Conservation (phyloP, 2,888 invertebrate species). For the Villa cingulata region DNA sequence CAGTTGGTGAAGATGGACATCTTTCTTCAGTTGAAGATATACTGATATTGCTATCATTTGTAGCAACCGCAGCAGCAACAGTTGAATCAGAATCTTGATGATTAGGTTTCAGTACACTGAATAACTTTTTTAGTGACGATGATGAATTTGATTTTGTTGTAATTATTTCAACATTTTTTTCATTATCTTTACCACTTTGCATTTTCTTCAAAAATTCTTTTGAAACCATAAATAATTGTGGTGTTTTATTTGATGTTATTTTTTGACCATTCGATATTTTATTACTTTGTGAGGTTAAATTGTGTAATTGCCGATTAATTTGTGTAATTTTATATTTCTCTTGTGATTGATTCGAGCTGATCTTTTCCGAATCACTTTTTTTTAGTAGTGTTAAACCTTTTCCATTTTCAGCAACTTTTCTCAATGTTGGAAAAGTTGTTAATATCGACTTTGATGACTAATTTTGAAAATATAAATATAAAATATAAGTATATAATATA, state of each 20-base stretch:
- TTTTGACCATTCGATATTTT: too few species aligned
- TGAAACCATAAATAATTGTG: too few species aligned
- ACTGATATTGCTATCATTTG: background rate
- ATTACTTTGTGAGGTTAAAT: too few species aligned
- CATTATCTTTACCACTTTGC: too few species aligned
- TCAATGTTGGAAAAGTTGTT: background rate
- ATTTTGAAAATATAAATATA: too few species aligned
- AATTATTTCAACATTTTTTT: background rate
- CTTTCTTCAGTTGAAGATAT: background rate
- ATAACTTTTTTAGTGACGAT: slow-evolving; percentile 15
- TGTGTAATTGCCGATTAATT: too few species aligned
- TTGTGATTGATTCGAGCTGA: background rate
- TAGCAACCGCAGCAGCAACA: background rate
- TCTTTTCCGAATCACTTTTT: background rate
- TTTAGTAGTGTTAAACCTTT: background rate
- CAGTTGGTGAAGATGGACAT: slow-evolving; percentile 15
- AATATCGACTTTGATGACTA: background rate
- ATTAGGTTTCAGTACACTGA: slow-evolving; percentile 17
- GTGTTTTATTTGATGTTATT: too few species aligned
- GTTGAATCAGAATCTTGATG: background rate
- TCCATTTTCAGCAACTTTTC: background rate
- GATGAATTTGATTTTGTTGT: background rate
- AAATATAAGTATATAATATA: too few species aligned
- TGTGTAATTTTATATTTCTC: background rate
- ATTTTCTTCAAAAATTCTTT: too few species aligned